Base-by-base conservation (phyloP, 2,797 vertebrate genomes). In the Coilia nasus region DNA sequence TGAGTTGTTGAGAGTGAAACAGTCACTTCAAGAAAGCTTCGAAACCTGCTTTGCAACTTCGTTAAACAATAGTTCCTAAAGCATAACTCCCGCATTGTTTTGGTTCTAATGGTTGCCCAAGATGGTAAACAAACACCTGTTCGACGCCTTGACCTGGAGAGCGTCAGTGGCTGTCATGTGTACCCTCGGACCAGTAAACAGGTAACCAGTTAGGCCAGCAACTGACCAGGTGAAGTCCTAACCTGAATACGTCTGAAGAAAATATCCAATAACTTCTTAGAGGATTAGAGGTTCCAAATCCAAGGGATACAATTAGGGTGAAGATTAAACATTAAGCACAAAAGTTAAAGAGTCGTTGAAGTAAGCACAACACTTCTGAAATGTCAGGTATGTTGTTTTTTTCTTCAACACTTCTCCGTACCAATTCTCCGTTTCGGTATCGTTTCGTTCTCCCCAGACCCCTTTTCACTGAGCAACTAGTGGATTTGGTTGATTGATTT, bases 41-140 rank as follows among this genome's bases (percentile, higher is more conserved):
- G 89, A 85, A 93, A 93, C 91, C 91, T 89, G 92, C 87, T 90
- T 25, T 88, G 85, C 92, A 89, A 87, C 90, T 93, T 84, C 75
- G 85, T 47, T 82, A 88, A 85, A 89, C 88, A 81, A 88, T 80
- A 86, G 75, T 19, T 75, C 81, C 81, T 56, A 78, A 78, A 78
- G 44, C 71, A 64, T 64, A 71, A 35, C 67, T 35, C 14, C 15
- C 4, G 31, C 67, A 75, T 75, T 75, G 67, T 75, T 0, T 35
- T 17, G 14, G 31, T 35, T 75, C 10, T 44, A 44, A 35, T 44
- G 17, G 35, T 44, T 78, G 35, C 67, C 44, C 41, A 19, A 78
- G 35, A 41, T 44, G 71, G 31, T 78, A 44, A 78, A 78, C 71
- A 78, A 75, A 78, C 35, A 78, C 71, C 71, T 78, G 35, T 41